A percentile compares a stretch with the other conserved stretches of the same genome.
Conservation (phyloP, 1,140 invertebrate genomes). For the Caenorhabditis inopinata region DNA sequence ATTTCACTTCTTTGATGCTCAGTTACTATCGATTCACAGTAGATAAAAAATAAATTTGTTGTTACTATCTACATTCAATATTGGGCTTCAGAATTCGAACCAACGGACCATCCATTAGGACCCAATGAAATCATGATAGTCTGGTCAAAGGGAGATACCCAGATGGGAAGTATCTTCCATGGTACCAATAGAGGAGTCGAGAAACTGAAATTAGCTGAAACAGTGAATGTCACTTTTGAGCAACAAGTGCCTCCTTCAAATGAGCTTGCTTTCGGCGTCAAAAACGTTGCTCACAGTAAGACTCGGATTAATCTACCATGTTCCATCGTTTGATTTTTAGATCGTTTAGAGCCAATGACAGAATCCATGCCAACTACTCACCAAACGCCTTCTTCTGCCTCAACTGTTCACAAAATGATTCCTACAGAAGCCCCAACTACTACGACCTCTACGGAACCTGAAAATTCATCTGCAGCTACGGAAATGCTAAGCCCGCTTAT, state of each 20-base stretch:
- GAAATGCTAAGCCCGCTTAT: not conserved
- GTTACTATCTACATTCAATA: too few species aligned
- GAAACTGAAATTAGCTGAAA: not conserved
- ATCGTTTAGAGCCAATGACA: not conserved
- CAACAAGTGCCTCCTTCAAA: not conserved
- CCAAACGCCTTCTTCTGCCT: not conserved
- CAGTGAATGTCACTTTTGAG: slow-evolving; percentile 23
- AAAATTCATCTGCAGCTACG: not conserved
- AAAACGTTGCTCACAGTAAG: not conserved
- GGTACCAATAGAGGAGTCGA: slow-evolving; percentile 14
- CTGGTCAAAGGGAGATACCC: slow-evolving; percentile 78
- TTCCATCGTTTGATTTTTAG: too few species aligned
- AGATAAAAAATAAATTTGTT: too few species aligned
- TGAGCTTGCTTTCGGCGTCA: not conserved
- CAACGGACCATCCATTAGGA: slow-evolving; percentile 80
- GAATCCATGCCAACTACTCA: not conserved
- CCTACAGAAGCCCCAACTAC: not conserved
- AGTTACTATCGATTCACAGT: too few species aligned
- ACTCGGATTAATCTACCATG: too few species aligned
- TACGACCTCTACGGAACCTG: not conserved
- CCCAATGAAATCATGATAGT: slow-evolving; percentile 86
- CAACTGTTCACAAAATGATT: not conserved
- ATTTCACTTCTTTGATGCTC: too few species aligned
- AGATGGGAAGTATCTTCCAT: not conserved
- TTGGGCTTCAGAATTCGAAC: slow-evolving; percentile 74